phyloP scores from a whole-genome alignment of 1,140 invertebrate species.

The Tetramorium simillimum region DNA sequence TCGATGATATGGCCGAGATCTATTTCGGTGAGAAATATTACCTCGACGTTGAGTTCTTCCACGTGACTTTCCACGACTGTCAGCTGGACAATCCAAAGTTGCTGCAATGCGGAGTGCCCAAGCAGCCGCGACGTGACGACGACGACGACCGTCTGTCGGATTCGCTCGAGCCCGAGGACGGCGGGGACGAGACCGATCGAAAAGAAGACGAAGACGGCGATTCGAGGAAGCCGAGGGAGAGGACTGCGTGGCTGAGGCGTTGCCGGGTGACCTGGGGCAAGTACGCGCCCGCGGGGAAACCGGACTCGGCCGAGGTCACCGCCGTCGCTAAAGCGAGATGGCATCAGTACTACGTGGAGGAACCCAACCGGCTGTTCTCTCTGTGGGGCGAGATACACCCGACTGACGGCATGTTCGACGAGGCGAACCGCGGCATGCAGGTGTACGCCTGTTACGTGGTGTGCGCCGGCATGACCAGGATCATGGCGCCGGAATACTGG shows the following conservation, averaged over 20 bases:
- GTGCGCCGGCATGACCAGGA: constrained; percentile 78
- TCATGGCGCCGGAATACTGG: constrained; percentile 82
- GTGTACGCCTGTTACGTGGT: constrained; percentile 77
- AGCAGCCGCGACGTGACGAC: constrained; percentile 48
- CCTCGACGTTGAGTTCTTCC: constrained; percentile 74
- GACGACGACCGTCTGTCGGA: constrained; percentile 58
- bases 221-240: constrained; percentile 65
- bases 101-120: constrained; percentile 40
- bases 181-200: constrained; percentile 40
- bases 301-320: not conserved
- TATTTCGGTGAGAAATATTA: not conserved
- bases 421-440: constrained; percentile 77
- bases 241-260: constrained; percentile 69
- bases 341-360: constrained; percentile 77
- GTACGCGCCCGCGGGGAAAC: not conserved
- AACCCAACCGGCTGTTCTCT: constrained; percentile 74
- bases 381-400: constrained; percentile 78
- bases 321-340: constrained; percentile 66
- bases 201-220: constrained; percentile 46
- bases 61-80: constrained; percentile 73
- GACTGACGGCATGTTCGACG: constrained; percentile 72
- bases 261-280: constrained; percentile 72
- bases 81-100: constrained; percentile 77
- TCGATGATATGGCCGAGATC: not conserved
- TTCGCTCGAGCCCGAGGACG: constrained; percentile 50